Evolutionary conservation across 2,797 vertebrate species (phyloP), one percentile per base, ranked within the genome.

Genomic region (Mus caroli): DNA sequence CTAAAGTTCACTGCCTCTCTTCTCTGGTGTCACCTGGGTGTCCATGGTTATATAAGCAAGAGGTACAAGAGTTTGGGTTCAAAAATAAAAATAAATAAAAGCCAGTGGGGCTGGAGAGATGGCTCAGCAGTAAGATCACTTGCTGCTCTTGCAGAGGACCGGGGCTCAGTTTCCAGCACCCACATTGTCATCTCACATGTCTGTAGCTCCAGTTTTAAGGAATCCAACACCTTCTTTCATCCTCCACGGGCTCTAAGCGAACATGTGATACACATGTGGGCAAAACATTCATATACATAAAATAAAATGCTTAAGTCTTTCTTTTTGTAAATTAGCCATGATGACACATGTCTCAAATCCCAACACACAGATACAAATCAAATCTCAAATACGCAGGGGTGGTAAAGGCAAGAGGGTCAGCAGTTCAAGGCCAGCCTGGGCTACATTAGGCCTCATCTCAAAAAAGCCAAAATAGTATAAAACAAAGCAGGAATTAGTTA

Each of bases 31-130:
- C 80, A 85, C 92, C 84, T 94, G 86, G 77, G 76, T 97, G 69
- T 80, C 50, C 64, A 24, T 75, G 82, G 34, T 94, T 83, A 64
- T 24, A 58, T 20, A 84, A 95, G 24, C 24, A 80, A 90, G 64
- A 90, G 88, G 40, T 73, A 8, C 10, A 76, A 92, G 82, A 78
- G 92, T 73, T 77, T 95, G 77, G 20, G 83, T 46, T 71, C 73
- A 96, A 95, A 93, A 91, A 50, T 50, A 50, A 50, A 50, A 50
- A 50, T 50, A 88, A 95, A 69, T 77, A 85, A 50, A 50, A n/a
- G 46, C 34, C 20, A 69, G 34, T 50, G 64, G 46, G 62, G 31
- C 31, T 15, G 13, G 20, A 17, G 7, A 52, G 84, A 69, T 0
- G 6, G 83, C 1, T 67, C 83, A n/a, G 31, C 83, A 67, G 60